Percentiles rank a stretch among this genome's conserved stretches.
Evolutionary conservation across 2,888 invertebrate species (phyloP).

Genomic region (Xestoiulus laeticollis): DNA sequence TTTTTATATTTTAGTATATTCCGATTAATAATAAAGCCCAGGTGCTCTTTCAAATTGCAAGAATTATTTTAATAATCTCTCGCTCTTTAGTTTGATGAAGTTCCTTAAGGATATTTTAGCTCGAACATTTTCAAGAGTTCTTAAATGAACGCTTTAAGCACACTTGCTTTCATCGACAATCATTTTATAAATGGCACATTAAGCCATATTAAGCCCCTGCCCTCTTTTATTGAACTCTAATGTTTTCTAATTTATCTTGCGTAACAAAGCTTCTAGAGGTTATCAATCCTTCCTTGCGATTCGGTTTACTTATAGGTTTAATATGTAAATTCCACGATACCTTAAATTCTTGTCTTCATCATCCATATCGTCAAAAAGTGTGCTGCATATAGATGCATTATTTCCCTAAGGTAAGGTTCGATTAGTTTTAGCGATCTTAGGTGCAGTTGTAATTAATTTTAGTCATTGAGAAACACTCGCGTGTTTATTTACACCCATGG

Average conservation of each 20-base stretch:
- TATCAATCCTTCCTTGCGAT: not conserved
- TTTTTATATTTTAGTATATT: not conserved
- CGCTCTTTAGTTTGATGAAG: not conserved
- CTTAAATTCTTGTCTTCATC: not conserved
- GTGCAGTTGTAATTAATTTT: slow-evolving; percentile 43
- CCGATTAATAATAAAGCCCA: slow-evolving; percentile 43
- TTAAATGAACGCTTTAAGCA: slow-evolving; percentile 1
- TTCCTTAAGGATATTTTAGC: not conserved
- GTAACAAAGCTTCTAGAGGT: not conserved
- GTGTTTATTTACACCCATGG: slow-evolving; percentile 40
- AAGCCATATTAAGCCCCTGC: not conserved
- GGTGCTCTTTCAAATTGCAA: not conserved
- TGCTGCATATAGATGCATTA: not conserved
- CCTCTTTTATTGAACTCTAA: not conserved
- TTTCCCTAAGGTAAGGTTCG: not conserved
- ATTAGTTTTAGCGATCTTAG: slow-evolving; percentile 34
- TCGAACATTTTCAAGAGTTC: not conserved
- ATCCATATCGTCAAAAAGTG: not conserved
- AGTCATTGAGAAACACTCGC: slow-evolving; percentile 31
- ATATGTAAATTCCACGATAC: not conserved
- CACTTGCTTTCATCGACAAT: not conserved
- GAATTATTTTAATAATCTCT: slow-evolving; percentile 24
- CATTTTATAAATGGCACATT: not conserved
- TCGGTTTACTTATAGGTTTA: not conserved
- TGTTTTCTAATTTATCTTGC: not conserved